These are phyloP conservation scores for Bursaphelenchus mucronatus DNA, from an alignment of 1,140 invertebrate genomes.

Conservation along the genomic window DNA sequence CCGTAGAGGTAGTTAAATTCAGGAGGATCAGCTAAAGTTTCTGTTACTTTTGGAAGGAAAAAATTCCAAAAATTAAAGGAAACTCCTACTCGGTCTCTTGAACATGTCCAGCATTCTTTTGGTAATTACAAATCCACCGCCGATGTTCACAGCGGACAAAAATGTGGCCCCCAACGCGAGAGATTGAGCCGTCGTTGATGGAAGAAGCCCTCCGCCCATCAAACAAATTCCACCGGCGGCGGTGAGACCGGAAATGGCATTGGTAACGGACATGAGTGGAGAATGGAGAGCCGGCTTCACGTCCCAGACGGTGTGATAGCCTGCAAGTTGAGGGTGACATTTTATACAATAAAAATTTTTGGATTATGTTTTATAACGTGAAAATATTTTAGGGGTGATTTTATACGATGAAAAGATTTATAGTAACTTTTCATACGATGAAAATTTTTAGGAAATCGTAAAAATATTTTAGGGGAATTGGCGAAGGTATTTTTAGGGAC, in stretches of 20 bases:
- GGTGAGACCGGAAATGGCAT: slow-evolving; percentile 84
- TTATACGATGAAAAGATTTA: no score
- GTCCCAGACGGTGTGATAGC: slow-evolving; percentile 85
- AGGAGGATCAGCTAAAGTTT: slow-evolving; percentile 70
- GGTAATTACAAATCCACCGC: slow-evolving; percentile 82
- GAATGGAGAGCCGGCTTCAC: slow-evolving; percentile 83
- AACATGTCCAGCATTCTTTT: slow-evolving; percentile 90
- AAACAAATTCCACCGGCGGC: slow-evolving; percentile 79
- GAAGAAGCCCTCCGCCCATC: slow-evolving; percentile 74
- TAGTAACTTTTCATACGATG: no score
- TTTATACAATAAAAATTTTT: no score
- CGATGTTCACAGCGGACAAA: slow-evolving; percentile 83
- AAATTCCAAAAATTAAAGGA: slow-evolving; percentile 10
- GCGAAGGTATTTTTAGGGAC: no score
- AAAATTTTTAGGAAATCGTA: no score
- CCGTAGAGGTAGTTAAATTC: slow-evolving; percentile 78
- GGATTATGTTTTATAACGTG: no score
- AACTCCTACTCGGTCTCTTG: slow-evolving; percentile 66
- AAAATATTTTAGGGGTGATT: no score
- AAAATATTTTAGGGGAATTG: no score
- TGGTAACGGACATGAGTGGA: slow-evolving; percentile 86
- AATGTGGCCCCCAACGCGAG: slow-evolving; percentile 76
- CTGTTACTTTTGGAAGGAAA: not conserved
- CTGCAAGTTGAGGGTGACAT: slow-evolving; percentile 46
- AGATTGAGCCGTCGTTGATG: slow-evolving; percentile 69